phyloP scores from a whole-genome alignment of 2,797 vertebrate species.

The Fistularia commersonii region DNA sequence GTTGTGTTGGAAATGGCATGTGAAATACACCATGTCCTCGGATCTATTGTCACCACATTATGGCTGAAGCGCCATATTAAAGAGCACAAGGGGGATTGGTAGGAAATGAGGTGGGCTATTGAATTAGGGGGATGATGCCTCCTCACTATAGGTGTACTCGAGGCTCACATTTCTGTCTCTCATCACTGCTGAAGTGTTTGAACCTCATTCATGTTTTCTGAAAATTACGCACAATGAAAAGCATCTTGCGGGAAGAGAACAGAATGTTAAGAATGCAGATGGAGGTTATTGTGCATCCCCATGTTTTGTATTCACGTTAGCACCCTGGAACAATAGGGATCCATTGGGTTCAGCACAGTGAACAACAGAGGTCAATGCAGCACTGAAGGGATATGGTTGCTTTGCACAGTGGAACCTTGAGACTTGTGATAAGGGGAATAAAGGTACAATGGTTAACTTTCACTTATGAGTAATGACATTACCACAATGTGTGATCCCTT shows the following conservation, averaged over 20 bases:
- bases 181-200: conserved; percentile 41
- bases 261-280: conserved; percentile 6
- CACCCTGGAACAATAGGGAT: conserved; percentile 1
- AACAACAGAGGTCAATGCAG: background rate
- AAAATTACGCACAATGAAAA: conserved; percentile 17
- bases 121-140: conserved; percentile 50
- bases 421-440: too few species aligned
- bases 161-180: conserved; percentile 61
- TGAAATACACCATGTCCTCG: conserved; percentile 59
- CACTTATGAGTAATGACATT: too few species aligned
- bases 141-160: conserved; percentile 43
- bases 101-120: conserved; percentile 16
- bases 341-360: background rate
- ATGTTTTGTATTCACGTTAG: conserved; percentile 23
- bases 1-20: conserved; percentile 50
- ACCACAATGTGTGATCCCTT: too few species aligned
- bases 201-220: conserved; percentile 50
- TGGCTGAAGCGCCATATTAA: conserved; percentile 7
- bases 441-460: too few species aligned
- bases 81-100: background rate
- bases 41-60: conserved; percentile 37
- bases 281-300: background rate
- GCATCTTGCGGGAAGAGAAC: conserved; percentile 17
- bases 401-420: too few species aligned
- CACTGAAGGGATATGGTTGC: background rate